These are phyloP conservation scores for Hyperoplus immaculatus DNA, from an alignment of 2,797 vertebrate genomes.

Conservation along the genomic window DNA sequence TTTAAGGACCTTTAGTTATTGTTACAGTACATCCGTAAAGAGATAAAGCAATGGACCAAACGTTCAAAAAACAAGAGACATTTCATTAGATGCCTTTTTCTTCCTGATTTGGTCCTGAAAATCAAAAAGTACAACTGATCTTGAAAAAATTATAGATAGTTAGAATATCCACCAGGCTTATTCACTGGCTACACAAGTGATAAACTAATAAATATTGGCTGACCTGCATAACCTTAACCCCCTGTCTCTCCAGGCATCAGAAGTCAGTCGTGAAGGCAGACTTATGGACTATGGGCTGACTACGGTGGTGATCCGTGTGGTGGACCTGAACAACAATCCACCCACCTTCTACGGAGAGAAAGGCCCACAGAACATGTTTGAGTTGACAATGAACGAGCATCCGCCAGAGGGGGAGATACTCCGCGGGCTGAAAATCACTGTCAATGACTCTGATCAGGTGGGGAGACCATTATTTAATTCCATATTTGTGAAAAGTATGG, in stretches of 20 bases:
- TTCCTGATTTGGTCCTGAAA: not conserved
- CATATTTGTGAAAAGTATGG: not conserved
- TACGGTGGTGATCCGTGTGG: constrained; percentile 90
- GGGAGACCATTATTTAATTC: not conserved
- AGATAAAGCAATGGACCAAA: not conserved
- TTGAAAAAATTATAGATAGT: not conserved
- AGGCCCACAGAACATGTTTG: constrained; percentile 92
- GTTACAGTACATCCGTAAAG: not conserved
- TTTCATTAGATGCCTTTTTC: not conserved
- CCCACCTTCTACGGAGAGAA: constrained; percentile 95
- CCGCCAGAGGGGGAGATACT: constrained; percentile 96
- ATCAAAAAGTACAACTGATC: not conserved
- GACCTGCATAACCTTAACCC: not conserved
- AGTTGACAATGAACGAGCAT: constrained; percentile 95
- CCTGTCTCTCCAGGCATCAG: constrained; percentile 88
- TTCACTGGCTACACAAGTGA: not conserved
- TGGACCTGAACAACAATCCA: constrained; percentile 97
- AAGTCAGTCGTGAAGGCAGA: constrained; percentile 83
- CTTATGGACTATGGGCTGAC: constrained; percentile 79
- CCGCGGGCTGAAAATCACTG: constrained; percentile 93
- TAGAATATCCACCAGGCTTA: not conserved
- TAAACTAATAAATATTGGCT: not conserved
- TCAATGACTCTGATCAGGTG: constrained; percentile 98
- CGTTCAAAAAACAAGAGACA: not conserved
- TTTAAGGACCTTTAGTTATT: too few species aligned